These are phyloP conservation scores for Drosophila ficusphila DNA, from an alignment of 1,140 invertebrate genomes.

Conservation along the genomic window DNA sequence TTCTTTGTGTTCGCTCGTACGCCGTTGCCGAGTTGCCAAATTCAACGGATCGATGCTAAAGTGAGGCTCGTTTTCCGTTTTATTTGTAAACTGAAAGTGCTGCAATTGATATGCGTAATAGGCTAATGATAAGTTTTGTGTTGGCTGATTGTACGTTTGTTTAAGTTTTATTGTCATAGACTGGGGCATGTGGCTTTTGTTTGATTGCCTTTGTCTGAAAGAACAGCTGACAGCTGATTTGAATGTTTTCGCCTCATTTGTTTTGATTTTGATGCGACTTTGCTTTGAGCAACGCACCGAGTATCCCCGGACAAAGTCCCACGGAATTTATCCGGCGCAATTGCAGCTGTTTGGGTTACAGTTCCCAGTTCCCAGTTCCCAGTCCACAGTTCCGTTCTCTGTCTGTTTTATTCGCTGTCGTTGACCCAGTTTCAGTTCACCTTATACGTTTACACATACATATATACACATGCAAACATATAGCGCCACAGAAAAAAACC, in stretches of 20 bases:
- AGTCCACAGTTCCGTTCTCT: constrained; percentile 19
- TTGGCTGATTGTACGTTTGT: constrained; percentile 8
- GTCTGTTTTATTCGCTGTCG: constrained; percentile 32
- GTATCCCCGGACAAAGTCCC: constrained; percentile 4
- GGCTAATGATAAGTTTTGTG: constrained; percentile 9
- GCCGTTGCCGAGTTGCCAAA: constrained; percentile 23
- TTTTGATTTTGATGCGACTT: constrained; percentile 23
- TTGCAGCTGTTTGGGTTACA: constrained; percentile 24
- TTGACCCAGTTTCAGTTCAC: constrained; percentile 58
- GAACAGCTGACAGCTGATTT: constrained; percentile 34
- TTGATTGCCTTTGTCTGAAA: not conserved
- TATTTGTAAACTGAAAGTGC: not conserved
- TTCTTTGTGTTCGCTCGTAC: not conserved
- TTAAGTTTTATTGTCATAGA: constrained; percentile 34
- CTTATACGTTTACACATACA: constrained; percentile 41
- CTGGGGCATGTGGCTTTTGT: constrained; percentile 4
- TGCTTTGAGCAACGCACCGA: constrained; percentile 8
- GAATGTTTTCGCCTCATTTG: constrained; percentile 1
- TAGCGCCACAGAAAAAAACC: constrained; percentile 3
- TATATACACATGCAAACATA: constrained; percentile 4
- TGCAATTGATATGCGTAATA: not conserved
- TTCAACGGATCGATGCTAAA: constrained; percentile 25
- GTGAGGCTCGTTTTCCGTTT: not conserved
- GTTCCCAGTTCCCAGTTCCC: not conserved
- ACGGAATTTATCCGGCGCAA: constrained; percentile 6